Evolutionary conservation across 2,113 vertebrate genomes (phyloP).

Genomic region (Grallaria varia): DNA sequence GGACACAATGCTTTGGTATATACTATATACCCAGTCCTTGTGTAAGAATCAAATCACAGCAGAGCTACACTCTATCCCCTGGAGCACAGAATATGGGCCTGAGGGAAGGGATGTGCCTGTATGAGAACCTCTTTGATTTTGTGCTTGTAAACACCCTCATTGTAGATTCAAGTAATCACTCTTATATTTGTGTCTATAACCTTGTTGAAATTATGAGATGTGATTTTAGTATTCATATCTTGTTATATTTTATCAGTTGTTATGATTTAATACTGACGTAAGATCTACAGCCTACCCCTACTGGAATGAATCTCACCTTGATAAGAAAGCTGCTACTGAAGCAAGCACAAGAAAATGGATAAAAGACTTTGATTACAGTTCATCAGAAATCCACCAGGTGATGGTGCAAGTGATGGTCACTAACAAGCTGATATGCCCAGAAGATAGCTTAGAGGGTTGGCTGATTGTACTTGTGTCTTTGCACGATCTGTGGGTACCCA

Average conservation of each 20-base stretch:
- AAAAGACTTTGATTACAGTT: background rate
- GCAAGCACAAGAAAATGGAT: background rate
- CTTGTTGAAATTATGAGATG: background rate
- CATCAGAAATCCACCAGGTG: background rate
- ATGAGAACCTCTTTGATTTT: background rate
- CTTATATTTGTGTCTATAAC: background rate
- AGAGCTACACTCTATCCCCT: background rate
- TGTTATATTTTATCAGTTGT: background rate
- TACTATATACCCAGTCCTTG: background rate
- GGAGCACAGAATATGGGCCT: background rate
- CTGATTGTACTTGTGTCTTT: background rate
- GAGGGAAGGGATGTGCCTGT: background rate
- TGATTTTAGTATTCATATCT: background rate
- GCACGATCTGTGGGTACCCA: background rate
- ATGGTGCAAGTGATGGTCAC: background rate
- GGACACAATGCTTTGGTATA: background rate
- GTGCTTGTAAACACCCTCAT: background rate
- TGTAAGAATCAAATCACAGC: background rate
- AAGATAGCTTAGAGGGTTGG: background rate
- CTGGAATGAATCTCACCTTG: background rate
- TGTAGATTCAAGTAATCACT: background rate
- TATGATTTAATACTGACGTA: background rate
- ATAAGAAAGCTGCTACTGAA: background rate
- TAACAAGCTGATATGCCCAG: background rate
- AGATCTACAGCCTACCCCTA: background rate